phyloP scores from a whole-genome alignment of 2,888 invertebrate species.

The Dasysyrphus albostriatus region DNA sequence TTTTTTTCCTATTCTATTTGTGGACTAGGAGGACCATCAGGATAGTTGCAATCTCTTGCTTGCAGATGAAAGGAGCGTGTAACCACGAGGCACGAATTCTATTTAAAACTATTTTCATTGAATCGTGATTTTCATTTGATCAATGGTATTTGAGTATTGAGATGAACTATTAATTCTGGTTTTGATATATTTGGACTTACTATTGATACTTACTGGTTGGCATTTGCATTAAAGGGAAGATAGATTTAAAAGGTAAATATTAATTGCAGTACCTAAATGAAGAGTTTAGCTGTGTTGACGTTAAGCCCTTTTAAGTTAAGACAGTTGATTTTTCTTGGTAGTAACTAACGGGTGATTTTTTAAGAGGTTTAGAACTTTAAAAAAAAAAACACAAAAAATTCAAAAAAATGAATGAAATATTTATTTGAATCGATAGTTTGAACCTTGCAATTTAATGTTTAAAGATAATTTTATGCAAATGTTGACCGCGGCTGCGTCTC shows the following conservation, averaged over 20 bases:
- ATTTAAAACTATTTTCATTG: slow-evolving; percentile 73
- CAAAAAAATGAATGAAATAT: too few species aligned
- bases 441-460: too few species aligned
- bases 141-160: slow-evolving; percentile 62
- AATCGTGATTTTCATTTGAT: slow-evolving; percentile 74
- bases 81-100: slow-evolving; percentile 74
- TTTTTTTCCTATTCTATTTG: slow-evolving; percentile 19
- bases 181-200: slow-evolving; percentile 12
- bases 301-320: too few species aligned
- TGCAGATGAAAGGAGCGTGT: slow-evolving; percentile 34
- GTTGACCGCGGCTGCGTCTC: too few species aligned
- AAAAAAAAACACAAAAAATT: too few species aligned
- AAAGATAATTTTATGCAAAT: too few species aligned
- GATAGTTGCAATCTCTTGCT: slow-evolving; percentile 50
- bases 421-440: too few species aligned
- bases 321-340: too few species aligned
- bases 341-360: too few species aligned
- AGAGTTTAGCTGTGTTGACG: too few species aligned
- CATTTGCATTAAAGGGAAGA: neutral
- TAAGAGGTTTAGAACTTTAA: too few species aligned
- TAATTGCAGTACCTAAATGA: too few species aligned
- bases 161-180: slow-evolving; percentile 44
- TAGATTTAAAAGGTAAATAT: neutral
- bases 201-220: slow-evolving; percentile 20
- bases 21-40: neutral